Base-by-base conservation (phyloP, 2,888 invertebrate genomes). In the Odontocolon sp. region DNA sequence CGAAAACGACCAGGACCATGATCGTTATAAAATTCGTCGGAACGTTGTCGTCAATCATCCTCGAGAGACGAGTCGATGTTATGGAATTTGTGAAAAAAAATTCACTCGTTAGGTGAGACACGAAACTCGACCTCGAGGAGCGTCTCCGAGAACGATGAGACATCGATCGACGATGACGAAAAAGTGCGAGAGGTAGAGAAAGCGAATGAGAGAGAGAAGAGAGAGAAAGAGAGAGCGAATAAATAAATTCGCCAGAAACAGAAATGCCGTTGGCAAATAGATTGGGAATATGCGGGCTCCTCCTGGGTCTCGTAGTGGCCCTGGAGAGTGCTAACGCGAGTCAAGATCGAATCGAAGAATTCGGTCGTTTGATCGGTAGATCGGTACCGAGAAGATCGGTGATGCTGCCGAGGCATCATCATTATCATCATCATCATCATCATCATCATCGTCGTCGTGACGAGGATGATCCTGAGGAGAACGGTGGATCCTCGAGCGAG, bases 101-200 rank as follows among this genome's bases (percentile, higher is more conserved):
- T 18, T 18, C 54, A 16, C 14, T 4, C n/a, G n/a, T n/a, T n/a
- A n/a, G 8, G n/a, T 23, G 56, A 47, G 9, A 50, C 9, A 18
- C 28, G 18, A 63, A 36, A 50, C 50, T 40, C 47, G 26, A 36
- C 3, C 45, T 18, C 23, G 50, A 64, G 21, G 23, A 47, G 47
- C 18, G 26, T 63, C 68, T 63, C 52, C 61, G 50, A 57, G 70
- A 66, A 45, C 77, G 77, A 83, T 81, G 83, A 83, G 81, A 83
- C 70, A 77, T 77, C 78, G 81, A 33, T 57, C 74, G 79, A 86
- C 82, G 77, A 87, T 85, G 88, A 86, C 83, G 83, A 86, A 84
- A 81, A 87, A 83, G 81, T 86, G 86, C 84, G 82, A 88, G 78
- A 89, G 89, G 88, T 90, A 89, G 89, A n/a, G n/a, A n/a, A 85